A percentile compares a stretch with the other conserved stretches of the same genome.
phyloP scores from a whole-genome alignment of 2,113 vertebrate species.

The Anas platyrhynchos region DNA sequence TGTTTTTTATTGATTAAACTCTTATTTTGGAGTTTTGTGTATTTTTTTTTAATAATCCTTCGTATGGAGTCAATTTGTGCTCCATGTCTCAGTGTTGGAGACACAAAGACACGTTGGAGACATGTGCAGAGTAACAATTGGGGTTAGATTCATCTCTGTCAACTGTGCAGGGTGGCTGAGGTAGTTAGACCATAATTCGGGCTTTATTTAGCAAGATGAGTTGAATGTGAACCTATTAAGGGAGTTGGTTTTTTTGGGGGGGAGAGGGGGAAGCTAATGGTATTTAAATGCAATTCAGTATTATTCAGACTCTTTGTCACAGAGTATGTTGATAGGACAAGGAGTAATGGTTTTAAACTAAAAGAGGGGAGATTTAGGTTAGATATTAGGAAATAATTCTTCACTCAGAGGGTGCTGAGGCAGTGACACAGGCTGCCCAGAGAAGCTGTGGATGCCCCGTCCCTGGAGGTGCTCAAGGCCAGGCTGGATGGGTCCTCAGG shows the following conservation, averaged over 20 bases:
- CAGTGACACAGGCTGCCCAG: too few species aligned
- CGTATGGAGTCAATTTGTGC: neutral
- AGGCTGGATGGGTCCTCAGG: too few species aligned
- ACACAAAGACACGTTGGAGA: too few species aligned
- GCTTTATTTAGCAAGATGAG: neutral
- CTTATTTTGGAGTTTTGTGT: neutral
- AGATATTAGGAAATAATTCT: too few species aligned
- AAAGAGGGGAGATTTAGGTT: too few species aligned
- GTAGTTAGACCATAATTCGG: neutral
- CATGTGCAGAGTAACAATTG: neutral
- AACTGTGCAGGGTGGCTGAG: neutral
- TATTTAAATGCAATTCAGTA: neutral
- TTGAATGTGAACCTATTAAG: neutral
- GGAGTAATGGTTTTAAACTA: too few species aligned
- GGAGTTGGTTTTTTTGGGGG: neutral
- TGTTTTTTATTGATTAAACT: neutral
- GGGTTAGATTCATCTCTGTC: neutral
- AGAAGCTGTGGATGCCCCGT: too few species aligned
- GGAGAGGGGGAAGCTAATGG: neutral
- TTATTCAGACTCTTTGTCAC: neutral
- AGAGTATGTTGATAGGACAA: too few species aligned
- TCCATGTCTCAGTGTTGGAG: neutral
- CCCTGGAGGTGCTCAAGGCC: too few species aligned
- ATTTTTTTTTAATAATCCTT: neutral
- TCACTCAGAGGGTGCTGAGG: too few species aligned